Conservation (phyloP, 1,140 invertebrate species). For the Babylonia areolata region DNA sequence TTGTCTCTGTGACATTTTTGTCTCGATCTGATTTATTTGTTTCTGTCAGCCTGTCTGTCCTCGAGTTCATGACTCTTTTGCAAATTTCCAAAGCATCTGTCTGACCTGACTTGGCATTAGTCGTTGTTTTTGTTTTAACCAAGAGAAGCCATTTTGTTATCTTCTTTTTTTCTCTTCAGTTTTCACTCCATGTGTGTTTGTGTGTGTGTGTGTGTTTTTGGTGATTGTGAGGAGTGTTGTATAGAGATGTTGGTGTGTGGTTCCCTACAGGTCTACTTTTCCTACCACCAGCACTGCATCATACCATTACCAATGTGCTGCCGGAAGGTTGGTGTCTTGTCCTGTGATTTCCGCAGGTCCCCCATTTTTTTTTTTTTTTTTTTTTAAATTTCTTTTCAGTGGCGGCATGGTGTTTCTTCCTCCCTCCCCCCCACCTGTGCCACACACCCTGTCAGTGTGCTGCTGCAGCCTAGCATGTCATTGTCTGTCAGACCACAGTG, state of each 20-base stretch:
- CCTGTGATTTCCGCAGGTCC: slow-evolving; percentile 2
- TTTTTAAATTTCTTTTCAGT: too few species aligned
- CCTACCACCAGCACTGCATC: slow-evolving; percentile 29
- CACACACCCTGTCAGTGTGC: background rate
- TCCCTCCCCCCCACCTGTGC: too few species aligned
- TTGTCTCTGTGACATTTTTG: background rate
- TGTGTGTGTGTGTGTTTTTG: background rate
- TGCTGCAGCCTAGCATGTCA: slow-evolving; percentile 12
- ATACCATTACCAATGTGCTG: slow-evolving; percentile 39
- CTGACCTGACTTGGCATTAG: background rate
- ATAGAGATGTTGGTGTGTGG: slow-evolving; percentile 5
- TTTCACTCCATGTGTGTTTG: background rate
- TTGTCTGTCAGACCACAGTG: background rate
- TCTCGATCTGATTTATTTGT: background rate
- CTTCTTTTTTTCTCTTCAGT: background rate
- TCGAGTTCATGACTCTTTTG: background rate
- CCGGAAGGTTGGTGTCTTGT: slow-evolving; percentile 39
- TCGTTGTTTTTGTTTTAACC: background rate
- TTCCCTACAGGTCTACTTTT: slow-evolving; percentile 32
- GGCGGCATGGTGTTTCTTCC: background rate
- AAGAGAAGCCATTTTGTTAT: background rate
- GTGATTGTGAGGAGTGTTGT: background rate
- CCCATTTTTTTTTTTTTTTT: too few species aligned
- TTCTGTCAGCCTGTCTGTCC: background rate
- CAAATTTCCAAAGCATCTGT: background rate